Evolutionary conservation across 2,888 invertebrate species (phyloP), one percentile per base, ranked within the genome.

Genomic region (Quadriops clusia): DNA sequence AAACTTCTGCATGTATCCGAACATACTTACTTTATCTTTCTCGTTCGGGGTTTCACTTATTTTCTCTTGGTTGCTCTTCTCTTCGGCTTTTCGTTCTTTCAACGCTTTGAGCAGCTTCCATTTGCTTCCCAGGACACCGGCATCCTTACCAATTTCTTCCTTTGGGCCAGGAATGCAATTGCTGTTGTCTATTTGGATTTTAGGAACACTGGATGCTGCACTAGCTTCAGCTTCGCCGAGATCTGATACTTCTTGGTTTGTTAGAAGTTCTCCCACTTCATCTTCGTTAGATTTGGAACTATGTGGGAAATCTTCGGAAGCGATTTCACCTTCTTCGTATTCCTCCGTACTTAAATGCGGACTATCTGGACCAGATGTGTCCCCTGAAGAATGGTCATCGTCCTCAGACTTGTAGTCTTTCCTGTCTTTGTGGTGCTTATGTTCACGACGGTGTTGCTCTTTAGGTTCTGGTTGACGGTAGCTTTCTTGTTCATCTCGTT

Each of bases 71-170:
- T 77, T 77, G 48, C 68, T 71, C 56, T 78, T 83, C 49, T 89
- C 87, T 58, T 89, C 89, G 3, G 87, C 84, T 63, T 90, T 89
- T 37, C 82, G 70, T 49, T 90, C 89, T 54, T 89, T 89, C 15
- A 90, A 60, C 1, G 89, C 87, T 60, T 89, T 90, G 3, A 90
- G 61, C 23, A 90, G 67, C 56, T 89, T 89, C 90, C 90, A 90
- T 57, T 87, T 87, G 52, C 87, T 87, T 5, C 84, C 79, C 29
- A 77, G 68, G 7, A 72, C 73, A 8, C 65, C 56, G 7, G 44
- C 44, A 33, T 53, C 56, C 39, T 56, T 59, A 4, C 47, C 44
- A 6, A 41, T 41, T 34, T 59, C 56, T 21, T 56, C 55, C 34
- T 53, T 49, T 22, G 51, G 50, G 11, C 48, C 41, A 33, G 45